Conservation (phyloP, 1,140 invertebrate species). For the Andrena cerasifolii region DNA sequence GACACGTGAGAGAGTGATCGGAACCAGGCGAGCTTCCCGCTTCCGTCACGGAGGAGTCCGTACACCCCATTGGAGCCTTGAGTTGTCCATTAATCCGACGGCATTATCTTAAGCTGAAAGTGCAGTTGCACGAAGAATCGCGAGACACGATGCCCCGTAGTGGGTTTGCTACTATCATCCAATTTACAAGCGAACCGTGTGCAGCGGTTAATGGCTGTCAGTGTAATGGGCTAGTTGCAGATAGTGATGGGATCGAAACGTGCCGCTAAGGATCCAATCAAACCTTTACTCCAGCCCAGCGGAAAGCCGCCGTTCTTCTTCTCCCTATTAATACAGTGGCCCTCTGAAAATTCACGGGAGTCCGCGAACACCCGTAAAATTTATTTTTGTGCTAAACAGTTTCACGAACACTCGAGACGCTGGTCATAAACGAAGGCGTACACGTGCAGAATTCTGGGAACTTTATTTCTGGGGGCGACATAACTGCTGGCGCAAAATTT, state of each 20-base stretch:
- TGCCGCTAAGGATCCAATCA: not conserved
- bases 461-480: slow-evolving; percentile 9
- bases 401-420: not conserved
- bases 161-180: slow-evolving; percentile 55
- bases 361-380: not conserved
- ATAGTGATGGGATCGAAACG: slow-evolving; percentile 36
- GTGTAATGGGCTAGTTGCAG: slow-evolving; percentile 25
- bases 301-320: too few species aligned
- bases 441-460: not conserved
- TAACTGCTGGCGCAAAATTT: too few species aligned
- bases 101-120: slow-evolving; percentile 19
- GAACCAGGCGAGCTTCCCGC: not conserved
- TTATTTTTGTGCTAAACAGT: slow-evolving; percentile 21
- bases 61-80: not conserved
- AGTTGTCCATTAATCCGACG: not conserved
- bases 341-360: not conserved
- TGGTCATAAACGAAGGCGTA: not conserved
- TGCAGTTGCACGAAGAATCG: slow-evolving; percentile 29
- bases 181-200: slow-evolving; percentile 54
- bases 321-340: too few species aligned
- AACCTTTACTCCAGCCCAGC: too few species aligned
- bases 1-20: not conserved
- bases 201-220: slow-evolving; percentile 42
- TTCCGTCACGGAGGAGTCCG: not conserved
- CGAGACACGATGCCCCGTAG: slow-evolving; percentile 43